phyloP scores from a whole-genome alignment of 2,888 invertebrate species.

The Geotrupes spiniger region DNA sequence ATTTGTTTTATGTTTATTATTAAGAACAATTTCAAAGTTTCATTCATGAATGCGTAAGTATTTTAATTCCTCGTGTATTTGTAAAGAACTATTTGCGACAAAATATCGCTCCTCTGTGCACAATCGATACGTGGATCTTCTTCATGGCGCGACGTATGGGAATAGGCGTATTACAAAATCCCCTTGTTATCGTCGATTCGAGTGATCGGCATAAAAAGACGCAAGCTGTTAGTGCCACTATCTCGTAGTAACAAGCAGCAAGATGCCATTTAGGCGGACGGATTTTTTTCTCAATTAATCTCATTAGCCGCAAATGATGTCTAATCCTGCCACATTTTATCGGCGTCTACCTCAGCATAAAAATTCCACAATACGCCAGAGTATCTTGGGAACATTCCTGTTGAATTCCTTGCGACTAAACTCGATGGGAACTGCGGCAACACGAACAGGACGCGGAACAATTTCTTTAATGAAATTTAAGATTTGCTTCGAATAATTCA shows the following conservation, averaged over 20 bases:
- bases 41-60: no score
- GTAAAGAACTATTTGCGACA: no score
- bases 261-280: slow-evolving; percentile 4
- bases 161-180: no score
- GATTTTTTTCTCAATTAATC: background rate
- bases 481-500: no score
- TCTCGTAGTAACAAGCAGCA: slow-evolving; percentile 2
- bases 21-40: no score
- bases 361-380: slow-evolving; percentile 4
- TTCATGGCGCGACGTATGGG: no score
- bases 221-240: background rate
- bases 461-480: background rate
- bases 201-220: no score
- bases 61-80: no score
- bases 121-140: no score
- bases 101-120: no score
- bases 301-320: slow-evolving; percentile 2
- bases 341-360: background rate
- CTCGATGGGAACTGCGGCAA: background rate
- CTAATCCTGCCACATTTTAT: slow-evolving; percentile 4
- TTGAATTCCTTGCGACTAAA: background rate
- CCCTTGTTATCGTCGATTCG: no score
- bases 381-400: slow-evolving; percentile 3
- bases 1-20: no score
- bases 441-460: background rate